Percentiles rank a stretch among this genome's conserved stretches.
phyloP scores from a whole-genome alignment of 2,888 invertebrate species.

The Alviniconcha strummeri region DNA sequence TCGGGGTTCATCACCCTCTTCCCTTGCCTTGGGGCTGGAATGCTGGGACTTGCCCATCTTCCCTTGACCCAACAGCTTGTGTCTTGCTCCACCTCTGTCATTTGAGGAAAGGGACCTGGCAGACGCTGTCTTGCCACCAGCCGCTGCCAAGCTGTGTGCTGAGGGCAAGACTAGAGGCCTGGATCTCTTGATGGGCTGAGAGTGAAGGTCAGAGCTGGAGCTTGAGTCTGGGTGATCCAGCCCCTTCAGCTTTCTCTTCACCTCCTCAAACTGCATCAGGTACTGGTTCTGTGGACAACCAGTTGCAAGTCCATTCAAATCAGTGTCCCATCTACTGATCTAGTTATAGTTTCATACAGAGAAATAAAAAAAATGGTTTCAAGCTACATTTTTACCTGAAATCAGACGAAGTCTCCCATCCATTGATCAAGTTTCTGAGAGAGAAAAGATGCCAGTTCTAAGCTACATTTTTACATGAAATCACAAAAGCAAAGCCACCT shows the following conservation, averaged over 20 bases:
- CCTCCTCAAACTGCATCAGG: conserved; percentile 19
- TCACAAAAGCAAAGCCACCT: no score
- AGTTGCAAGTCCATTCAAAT: neutral
- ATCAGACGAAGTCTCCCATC: no score
- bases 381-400: neutral
- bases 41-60: neutral
- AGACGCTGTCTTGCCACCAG: neutral
- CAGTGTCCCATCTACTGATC: no score
- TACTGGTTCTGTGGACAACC: conserved; percentile 11
- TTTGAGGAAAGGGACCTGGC: neutral
- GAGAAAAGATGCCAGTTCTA: no score
- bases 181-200: conserved; percentile 13
- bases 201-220: neutral
- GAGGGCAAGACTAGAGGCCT: conserved; percentile 12
- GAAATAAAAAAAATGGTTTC: neutral
- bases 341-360: neutral
- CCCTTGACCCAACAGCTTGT: no score
- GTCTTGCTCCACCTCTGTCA: no score
- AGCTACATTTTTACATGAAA: no score
- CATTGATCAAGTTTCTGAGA: no score
- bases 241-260: conserved; percentile 24
- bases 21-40: neutral
- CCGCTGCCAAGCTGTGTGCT: neutral
- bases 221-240: neutral
- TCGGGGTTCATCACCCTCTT: neutral